Percentiles rank a stretch among this genome's conserved stretches.
Evolutionary conservation across 2,888 invertebrate species (phyloP).

Genomic region (Adineta ricciae): DNA sequence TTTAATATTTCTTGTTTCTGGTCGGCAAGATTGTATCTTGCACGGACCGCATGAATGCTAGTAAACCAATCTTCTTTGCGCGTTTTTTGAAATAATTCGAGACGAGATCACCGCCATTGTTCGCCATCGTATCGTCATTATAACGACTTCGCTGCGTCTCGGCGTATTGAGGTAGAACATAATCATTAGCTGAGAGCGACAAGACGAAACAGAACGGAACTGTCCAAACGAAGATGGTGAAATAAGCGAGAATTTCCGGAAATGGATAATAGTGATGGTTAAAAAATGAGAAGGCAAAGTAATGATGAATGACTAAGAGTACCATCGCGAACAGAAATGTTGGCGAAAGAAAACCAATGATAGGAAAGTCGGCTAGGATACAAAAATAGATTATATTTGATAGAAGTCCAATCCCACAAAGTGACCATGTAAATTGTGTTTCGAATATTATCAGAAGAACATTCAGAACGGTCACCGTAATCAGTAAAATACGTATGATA

Average conservation of each 20-base stretch:
- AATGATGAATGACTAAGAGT: slow-evolving; percentile 67
- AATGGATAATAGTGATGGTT: slow-evolving; percentile 64
- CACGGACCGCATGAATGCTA: slow-evolving; percentile 70
- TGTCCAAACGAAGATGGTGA: slow-evolving; percentile 77
- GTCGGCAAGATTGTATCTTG: slow-evolving; percentile 72
- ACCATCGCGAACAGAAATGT: slow-evolving; percentile 63
- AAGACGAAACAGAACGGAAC: slow-evolving; percentile 80
- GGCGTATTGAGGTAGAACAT: slow-evolving; percentile 63
- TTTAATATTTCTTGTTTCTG: slow-evolving; percentile 61
- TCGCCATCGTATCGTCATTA: slow-evolving; percentile 49
- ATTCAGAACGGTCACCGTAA: slow-evolving; percentile 62
- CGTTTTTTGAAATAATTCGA: slow-evolving; percentile 68
- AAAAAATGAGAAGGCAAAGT: slow-evolving; percentile 72
- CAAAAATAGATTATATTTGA: slow-evolving; percentile 66
- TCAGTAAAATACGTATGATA: slow-evolving; percentile 54
- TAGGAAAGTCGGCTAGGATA: slow-evolving; percentile 71
- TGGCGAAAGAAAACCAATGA: slow-evolving; percentile 64
- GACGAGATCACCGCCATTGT: slow-evolving; percentile 65
- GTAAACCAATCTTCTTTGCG: slow-evolving; percentile 68
- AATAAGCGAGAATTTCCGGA: slow-evolving; percentile 77
- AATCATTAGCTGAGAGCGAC: slow-evolving; percentile 81
- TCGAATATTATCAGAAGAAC: slow-evolving; percentile 70
- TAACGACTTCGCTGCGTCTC: slow-evolving; percentile 28
- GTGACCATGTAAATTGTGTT: slow-evolving; percentile 60
- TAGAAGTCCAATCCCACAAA: slow-evolving; percentile 63